phyloP scores from a whole-genome alignment of 1,140 invertebrate species.

The Drosophila yakuba region DNA sequence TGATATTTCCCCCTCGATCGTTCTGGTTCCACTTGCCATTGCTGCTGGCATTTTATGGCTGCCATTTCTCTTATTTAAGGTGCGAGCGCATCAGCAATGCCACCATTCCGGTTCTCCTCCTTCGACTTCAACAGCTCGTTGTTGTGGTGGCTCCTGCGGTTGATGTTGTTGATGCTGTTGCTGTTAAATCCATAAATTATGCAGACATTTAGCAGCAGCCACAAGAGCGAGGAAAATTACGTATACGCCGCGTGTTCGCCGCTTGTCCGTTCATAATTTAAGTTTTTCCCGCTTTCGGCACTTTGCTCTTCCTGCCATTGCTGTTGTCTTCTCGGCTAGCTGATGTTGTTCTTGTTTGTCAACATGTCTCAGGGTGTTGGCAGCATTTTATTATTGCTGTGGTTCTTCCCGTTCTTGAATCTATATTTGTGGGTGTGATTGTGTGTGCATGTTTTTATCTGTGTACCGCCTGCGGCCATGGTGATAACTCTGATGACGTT shows the following conservation, averaged over 20 bases:
- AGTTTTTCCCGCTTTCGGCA: slow-evolving; percentile 36
- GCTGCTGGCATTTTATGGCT: slow-evolving; percentile 39
- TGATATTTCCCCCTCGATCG: slow-evolving; percentile 43
- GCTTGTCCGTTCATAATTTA: slow-evolving; percentile 46
- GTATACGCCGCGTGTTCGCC: slow-evolving; percentile 65
- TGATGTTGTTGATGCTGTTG: slow-evolving; percentile 8
- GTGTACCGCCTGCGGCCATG: slow-evolving; percentile 66
- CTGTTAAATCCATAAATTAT: slow-evolving; percentile 73
- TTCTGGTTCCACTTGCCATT: slow-evolving; percentile 22
- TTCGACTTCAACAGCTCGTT: slow-evolving; percentile 2
- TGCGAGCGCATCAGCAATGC: slow-evolving; percentile 50
- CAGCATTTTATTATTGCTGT: slow-evolving; percentile 14
- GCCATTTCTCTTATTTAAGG: slow-evolving; percentile 68
- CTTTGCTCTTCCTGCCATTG: slow-evolving; percentile 20
- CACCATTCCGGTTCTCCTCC: slow-evolving; percentile 1
- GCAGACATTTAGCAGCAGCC: slow-evolving; percentile 69
- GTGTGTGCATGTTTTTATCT: slow-evolving; percentile 34
- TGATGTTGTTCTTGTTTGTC: slow-evolving; percentile 58
- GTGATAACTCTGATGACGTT: slow-evolving; percentile 84
- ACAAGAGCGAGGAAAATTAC: slow-evolving; percentile 57
- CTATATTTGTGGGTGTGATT: slow-evolving; percentile 5
- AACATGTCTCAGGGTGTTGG: slow-evolving; percentile 57
- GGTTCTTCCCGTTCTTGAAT: slow-evolving; percentile 25
- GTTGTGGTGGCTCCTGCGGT: slow-evolving; percentile 6
- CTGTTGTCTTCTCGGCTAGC: slow-evolving; percentile 27